Evolutionary conservation across 2,888 invertebrate species (phyloP), one percentile per base, ranked within the genome.

Genomic region (Phlogophora meticulosa): DNA sequence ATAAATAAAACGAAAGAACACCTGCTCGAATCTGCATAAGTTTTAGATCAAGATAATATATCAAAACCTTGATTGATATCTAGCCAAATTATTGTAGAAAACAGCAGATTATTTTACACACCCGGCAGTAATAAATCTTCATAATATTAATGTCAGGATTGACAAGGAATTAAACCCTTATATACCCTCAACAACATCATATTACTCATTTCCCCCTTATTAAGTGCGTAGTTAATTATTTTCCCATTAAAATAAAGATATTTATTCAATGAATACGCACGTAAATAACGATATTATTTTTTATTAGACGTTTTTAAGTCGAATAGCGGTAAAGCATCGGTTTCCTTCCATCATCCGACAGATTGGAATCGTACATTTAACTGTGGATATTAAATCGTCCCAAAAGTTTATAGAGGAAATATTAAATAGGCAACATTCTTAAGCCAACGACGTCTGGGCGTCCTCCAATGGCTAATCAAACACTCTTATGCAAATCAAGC

Each of bases 401-500:
- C 80, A 86, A 88, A 85, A 83, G 68, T 89, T 88, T 87, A 89
- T 88, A 85, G 87, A 89, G 91, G 89, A 91, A 92, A 90, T 89
- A 87, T 88, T 88, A 88, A 92, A 90, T 88, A 86, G 85, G 81
- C 88, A 88, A 87, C 90, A 92, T 93, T 93, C 91, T 90, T 87
- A 80, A 84, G 79, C 58, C 56, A 36, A 75, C 77, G 84, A 82
- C 82, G 86, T 88, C 88, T 88, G 80, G 84, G 81, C 85, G 86
- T 90, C 87, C 87, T 88, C 88, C 81, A 81, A 84, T 87, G 79
- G 82, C 80, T 91, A 90, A 92, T 91, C 91, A 90, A 90, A 91
- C 79, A 89, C 85, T 88, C 85, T 88, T 92, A 94, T 93, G 93
- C 91, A 93, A 94, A 94, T 93, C 83, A 90, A 84, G 87, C 87